phyloP scores from a whole-genome alignment of 2,113 vertebrate genomes.

The Phylloscopus whistleri region DNA sequence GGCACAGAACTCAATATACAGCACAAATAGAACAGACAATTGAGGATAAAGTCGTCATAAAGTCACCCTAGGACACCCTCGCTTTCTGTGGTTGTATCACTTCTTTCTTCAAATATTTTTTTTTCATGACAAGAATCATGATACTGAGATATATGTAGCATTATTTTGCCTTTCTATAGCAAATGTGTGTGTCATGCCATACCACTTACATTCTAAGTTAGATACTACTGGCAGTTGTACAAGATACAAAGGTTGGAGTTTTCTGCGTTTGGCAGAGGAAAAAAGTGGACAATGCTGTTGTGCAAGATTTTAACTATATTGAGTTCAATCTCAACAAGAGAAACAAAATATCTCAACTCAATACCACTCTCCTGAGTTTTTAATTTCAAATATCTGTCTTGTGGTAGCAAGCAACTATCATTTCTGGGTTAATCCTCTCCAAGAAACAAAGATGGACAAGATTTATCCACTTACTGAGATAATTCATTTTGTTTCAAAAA shows the following conservation, averaged over 20 bases:
- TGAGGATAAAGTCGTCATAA: no score
- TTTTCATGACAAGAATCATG: neutral
- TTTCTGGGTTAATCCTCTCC: neutral
- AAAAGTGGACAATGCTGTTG: neutral
- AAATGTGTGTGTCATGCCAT: neutral
- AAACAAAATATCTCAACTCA: neutral
- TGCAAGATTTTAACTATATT: neutral
- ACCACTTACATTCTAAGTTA: neutral
- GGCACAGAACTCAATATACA: no score
- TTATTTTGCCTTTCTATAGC: neutral
- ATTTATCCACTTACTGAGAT: neutral
- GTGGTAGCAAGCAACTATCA: neutral
- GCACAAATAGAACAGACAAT: no score
- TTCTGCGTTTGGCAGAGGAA: neutral
- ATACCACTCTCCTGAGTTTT: neutral
- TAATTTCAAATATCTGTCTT: neutral
- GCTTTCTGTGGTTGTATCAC: neutral
- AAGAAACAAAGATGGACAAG: neutral
- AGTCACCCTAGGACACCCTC: neutral
- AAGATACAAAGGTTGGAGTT: neutral
- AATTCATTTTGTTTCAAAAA: conserved; percentile 1
- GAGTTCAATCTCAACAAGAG: neutral
- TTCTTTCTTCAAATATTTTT: neutral
- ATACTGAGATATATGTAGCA: neutral
- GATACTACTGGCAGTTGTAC: neutral